Conservation (phyloP, 2,113 vertebrate species). For the Neoarius graeffei region DNA sequence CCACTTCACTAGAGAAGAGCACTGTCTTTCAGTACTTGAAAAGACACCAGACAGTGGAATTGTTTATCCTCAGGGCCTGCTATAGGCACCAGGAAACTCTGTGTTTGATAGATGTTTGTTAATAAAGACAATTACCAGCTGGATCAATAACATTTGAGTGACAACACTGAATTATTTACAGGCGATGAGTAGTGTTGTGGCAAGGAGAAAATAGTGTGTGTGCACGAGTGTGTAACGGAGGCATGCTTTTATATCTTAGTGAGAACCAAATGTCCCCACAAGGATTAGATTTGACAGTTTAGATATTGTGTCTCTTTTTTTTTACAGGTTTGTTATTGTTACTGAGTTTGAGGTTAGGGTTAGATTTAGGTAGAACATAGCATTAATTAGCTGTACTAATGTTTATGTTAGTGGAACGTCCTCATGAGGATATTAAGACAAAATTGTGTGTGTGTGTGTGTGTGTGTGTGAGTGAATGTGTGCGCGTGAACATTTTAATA, state of each 20-base stretch:
- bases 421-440: not conserved
- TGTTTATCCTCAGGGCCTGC: conserved; percentile 25
- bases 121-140: conserved; percentile 35
- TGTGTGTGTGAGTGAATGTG: not conserved
- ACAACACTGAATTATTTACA: conserved; percentile 40
- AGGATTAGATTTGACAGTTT: not conserved
- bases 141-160: conserved; percentile 18
- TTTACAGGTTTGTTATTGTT: not conserved
- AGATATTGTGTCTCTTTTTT: not conserved
- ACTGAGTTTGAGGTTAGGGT: not conserved
- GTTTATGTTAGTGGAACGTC: not conserved
- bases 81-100: conserved; percentile 19
- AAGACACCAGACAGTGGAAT: conserved; percentile 16
- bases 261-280: not conserved
- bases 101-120: conserved; percentile 34
- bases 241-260: not conserved
- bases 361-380: not conserved
- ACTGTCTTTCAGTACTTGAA: conserved; percentile 13
- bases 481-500: not conserved
- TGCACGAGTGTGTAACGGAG: not conserved
- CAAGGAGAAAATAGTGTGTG: not conserved
- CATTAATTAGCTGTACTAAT: not conserved
- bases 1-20: not conserved
- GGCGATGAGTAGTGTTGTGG: not conserved
- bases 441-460: not conserved